Evolutionary conservation across 2,113 vertebrate genomes (phyloP).

Genomic region (Myotis brandtii): DNA sequence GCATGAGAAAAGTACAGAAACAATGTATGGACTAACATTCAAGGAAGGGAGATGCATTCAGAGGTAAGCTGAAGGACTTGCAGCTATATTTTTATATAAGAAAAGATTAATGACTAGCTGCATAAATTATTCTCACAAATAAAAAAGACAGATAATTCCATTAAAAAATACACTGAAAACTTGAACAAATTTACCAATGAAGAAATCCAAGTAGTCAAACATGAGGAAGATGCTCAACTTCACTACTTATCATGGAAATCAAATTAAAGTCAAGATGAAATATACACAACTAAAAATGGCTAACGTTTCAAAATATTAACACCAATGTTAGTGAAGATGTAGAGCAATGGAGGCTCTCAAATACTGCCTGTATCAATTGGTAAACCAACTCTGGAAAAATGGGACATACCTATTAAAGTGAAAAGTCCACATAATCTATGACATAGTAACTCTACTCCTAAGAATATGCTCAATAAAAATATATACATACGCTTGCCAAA

Average conservation of each 20-base stretch:
- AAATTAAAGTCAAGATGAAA: constrained; percentile 7
- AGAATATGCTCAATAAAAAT: constrained; percentile 15
- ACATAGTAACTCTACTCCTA: background rate
- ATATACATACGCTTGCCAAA: background rate
- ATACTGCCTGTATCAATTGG: background rate
- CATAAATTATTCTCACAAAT: background rate
- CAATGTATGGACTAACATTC: background rate
- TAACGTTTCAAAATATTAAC: background rate
- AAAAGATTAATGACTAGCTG: background rate
- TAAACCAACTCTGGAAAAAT: background rate
- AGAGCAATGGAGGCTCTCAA: background rate
- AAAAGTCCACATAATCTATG: background rate
- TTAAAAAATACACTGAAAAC: background rate
- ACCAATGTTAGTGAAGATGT: background rate
- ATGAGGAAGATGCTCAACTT: background rate
- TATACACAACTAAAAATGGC: background rate
- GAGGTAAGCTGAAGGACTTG: background rate
- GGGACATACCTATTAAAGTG: background rate
- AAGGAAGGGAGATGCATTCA: background rate
- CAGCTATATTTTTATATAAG: background rate
- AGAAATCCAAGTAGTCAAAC: constrained; percentile 15
- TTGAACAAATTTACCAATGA: background rate
- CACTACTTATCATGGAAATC: constrained; percentile 1
- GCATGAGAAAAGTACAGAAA: background rate
- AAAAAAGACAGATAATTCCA: background rate